phyloP scores from a whole-genome alignment of 2,113 vertebrate genomes.

The Scolopax mira region DNA sequence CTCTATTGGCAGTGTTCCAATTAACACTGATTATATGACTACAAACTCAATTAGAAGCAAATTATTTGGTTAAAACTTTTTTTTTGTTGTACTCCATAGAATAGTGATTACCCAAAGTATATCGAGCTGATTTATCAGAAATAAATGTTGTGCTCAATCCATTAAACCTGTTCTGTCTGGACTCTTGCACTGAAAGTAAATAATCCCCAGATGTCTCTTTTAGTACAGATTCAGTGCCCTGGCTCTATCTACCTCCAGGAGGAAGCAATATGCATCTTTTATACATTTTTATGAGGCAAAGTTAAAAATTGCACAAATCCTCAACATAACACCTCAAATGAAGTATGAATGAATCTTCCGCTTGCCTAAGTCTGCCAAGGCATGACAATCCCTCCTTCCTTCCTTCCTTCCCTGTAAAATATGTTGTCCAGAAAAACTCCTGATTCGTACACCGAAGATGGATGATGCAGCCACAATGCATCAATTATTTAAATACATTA shows the following conservation, averaged over 20 bases:
- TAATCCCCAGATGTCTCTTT: constrained; percentile 48
- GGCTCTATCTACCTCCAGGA: not conserved
- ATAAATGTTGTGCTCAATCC: not conserved
- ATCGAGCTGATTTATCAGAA: constrained; percentile 30
- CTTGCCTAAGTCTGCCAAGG: not conserved
- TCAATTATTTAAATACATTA: constrained; percentile 49
- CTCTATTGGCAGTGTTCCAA: not conserved
- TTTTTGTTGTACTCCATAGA: not conserved
- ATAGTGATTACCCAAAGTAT: not conserved
- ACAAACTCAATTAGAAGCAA: not conserved
- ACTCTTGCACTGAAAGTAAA: constrained; percentile 18
- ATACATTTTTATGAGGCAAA: not conserved
- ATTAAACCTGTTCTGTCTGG: constrained; percentile 30
- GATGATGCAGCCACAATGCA: not conserved
- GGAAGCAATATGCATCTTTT: not conserved
- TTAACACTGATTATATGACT: not conserved
- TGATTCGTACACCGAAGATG: not conserved
- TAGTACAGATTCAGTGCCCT: not conserved
- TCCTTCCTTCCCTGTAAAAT: not conserved
- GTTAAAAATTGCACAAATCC: not conserved
- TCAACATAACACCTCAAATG: not conserved
- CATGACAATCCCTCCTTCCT: not conserved
- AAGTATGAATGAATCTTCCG: not conserved
- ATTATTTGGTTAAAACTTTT: not conserved
- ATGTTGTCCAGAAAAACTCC: not conserved